Base-by-base conservation (phyloP, 2,888 invertebrate genomes). In the Xestia xanthographa region DNA sequence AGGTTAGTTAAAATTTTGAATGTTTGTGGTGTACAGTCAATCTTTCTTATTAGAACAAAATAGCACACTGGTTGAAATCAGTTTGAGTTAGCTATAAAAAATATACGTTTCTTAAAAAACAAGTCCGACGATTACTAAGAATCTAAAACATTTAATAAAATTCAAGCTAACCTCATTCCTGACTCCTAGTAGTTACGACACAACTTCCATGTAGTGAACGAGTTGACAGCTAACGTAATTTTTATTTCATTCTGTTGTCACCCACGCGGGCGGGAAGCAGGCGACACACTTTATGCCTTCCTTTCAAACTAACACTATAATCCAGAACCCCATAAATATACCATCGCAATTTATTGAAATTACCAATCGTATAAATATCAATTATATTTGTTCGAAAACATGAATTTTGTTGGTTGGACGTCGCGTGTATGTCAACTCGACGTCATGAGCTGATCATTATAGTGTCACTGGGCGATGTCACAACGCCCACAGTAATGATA, bases 401-500 rank as follows among this genome's bases (percentile, higher is more conserved):
- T 87, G 75, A 72, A 87, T 88, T 88, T 85, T 34, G 73, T 75
- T 79, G 74, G 80, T 86, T 82, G 78, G 80, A 82, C 78, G 65
- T 90, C 75, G 91, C 90, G 90, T 90, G 90, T 56, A 76, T 83
- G 84, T 87, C 90, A 85, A 82, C 85, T 86, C 69, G 41, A 71
- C 77, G 85, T 80, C 79, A 77, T 67, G 58, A 73, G 66, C 71
- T 75, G 50, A 77, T 88, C 85, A 89, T 90, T 90, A 88, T 75
- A 53, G 81, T 88, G 89, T 90, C 89, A 85, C 84, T 79, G 67
- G 79, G 78, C 81, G 83, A 87, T 82, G 86, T 82, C 88, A 86
- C 82, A 81, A 84, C 85, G 80, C 84, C 87, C 81, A 77, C 80
- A 41, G 73, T 88, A 90, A 90, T 90, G 77, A 89, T 83, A 90